Base-by-base conservation (phyloP, 2,113 vertebrate genomes). In the Felis catus region DNA sequence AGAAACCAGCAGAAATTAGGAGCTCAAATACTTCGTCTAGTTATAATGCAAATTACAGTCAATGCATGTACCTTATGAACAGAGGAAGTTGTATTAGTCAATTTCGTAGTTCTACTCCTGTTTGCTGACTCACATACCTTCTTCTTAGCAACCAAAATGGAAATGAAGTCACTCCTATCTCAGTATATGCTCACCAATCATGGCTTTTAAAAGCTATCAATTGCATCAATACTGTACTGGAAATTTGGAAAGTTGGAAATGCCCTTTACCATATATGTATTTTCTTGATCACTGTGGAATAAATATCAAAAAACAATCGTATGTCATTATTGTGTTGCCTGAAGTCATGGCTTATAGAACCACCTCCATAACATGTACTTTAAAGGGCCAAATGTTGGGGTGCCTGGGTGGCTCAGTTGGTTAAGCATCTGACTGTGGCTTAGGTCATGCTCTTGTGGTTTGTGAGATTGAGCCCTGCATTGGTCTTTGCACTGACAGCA, bases 111-210 rank as follows among this genome's bases (percentile, higher is more conserved):
- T 95, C 91, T 89, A 90, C 96, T 58, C 90, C 73, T 51, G 51
- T 81, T 95, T 97, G 96, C 97, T 97, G 96, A 97, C 84, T 98
- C 97, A 97, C 78, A 71, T 91, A 91, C 39, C 97, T 27, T 97
- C 58, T 76, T 91, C 95, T 97, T 66, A 96, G 45, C 85, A 94
- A 89, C 85, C 71, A 95, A 53, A 78, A 58, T 95, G 89, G 93
- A 97, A 97, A 98, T 97, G 94, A 98, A 97, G 91, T 94, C 78
- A 86, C 66, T 98, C 87, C 97, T 96, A 92, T 91, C 78, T 97
- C 88, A 93, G 73, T 65, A 18, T 96, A 92, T 74, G 11, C 29
- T 48, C 9, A 0, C 95, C 96, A 95, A 92, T 95, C 92, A 79
- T 21, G 86, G 95, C 71, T 97, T 98, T 97, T 97, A 74, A 84